phyloP scores from a whole-genome alignment of 2,113 vertebrate species.

The Xiphias gladius region DNA sequence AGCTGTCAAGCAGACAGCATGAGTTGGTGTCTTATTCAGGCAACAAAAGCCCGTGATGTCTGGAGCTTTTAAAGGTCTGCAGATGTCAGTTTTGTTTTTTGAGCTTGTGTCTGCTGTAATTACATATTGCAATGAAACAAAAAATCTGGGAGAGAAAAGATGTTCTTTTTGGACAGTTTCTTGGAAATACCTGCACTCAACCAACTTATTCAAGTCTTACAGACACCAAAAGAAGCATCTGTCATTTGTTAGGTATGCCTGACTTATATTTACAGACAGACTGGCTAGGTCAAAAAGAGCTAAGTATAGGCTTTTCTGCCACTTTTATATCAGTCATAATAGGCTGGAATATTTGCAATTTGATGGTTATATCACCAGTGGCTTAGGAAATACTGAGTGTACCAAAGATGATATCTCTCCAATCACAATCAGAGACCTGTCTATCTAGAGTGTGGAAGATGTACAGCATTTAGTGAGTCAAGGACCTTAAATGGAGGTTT shows the following conservation, averaged over 20 bases:
- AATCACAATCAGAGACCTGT: slow-evolving; percentile 43
- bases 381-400: slow-evolving; percentile 52
- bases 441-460: slow-evolving; percentile 53
- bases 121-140: slow-evolving; percentile 33
- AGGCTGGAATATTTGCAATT: slow-evolving; percentile 38
- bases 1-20: slow-evolving; percentile 60
- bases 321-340: slow-evolving; percentile 41
- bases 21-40: slow-evolving; percentile 63
- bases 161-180: slow-evolving; percentile 8
- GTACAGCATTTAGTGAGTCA: slow-evolving; percentile 14
- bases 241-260: not conserved
- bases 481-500: slow-evolving; percentile 12
- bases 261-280: slow-evolving; percentile 17
- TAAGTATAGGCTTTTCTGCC: slow-evolving; percentile 22
- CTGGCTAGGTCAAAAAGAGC: not conserved
- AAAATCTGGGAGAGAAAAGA: slow-evolving; percentile 21
- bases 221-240: not conserved
- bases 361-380: slow-evolving; percentile 48
- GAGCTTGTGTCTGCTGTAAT: slow-evolving; percentile 34
- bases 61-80: slow-evolving; percentile 46
- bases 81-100: slow-evolving; percentile 34
- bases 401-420: slow-evolving; percentile 49
- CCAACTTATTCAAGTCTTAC: not conserved
- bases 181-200: slow-evolving; percentile 8
- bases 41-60: slow-evolving; percentile 46